Percentiles rank a stretch among this genome's conserved stretches.
Conservation (phyloP, 1,140 invertebrate genomes). For the Solenopsis invicta region DNA sequence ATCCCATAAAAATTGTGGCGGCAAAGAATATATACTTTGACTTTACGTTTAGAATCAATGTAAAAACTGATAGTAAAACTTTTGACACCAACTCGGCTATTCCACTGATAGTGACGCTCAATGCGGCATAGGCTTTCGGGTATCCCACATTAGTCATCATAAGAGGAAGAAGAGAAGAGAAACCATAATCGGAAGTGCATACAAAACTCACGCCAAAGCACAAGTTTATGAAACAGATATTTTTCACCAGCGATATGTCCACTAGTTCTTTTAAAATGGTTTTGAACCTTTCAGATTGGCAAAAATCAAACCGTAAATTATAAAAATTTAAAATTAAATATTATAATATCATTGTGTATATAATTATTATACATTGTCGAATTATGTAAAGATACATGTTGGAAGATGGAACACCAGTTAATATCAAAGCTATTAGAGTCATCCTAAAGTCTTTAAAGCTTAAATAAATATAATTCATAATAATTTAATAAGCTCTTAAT, state of each 20-base stretch:
- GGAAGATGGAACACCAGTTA: neutral
- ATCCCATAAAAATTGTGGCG: constrained; percentile 81
- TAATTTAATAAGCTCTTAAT: no score
- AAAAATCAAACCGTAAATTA: neutral
- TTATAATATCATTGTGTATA: neutral
- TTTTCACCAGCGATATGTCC: constrained; percentile 81
- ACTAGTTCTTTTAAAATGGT: constrained; percentile 75
- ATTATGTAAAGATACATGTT: neutral
- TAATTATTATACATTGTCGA: no score
- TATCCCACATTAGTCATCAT: constrained; percentile 82
- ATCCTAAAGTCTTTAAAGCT: no score
- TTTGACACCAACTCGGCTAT: constrained; percentile 81
- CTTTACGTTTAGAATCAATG: constrained; percentile 78
- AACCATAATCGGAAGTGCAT: constrained; percentile 82
- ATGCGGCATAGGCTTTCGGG: constrained; percentile 77
- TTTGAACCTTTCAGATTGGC: neutral
- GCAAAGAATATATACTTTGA: constrained; percentile 83
- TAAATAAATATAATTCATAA: no score
- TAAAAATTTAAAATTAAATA: neutral
- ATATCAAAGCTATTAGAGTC: neutral
- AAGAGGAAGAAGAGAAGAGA: constrained; percentile 81
- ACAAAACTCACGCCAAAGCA: constrained; percentile 83
- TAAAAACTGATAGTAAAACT: constrained; percentile 81
- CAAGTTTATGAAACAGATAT: constrained; percentile 80
- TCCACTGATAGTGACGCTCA: constrained; percentile 80